Conservation (phyloP, 2,888 invertebrate species). For the Lacanobia wlatinum region DNA sequence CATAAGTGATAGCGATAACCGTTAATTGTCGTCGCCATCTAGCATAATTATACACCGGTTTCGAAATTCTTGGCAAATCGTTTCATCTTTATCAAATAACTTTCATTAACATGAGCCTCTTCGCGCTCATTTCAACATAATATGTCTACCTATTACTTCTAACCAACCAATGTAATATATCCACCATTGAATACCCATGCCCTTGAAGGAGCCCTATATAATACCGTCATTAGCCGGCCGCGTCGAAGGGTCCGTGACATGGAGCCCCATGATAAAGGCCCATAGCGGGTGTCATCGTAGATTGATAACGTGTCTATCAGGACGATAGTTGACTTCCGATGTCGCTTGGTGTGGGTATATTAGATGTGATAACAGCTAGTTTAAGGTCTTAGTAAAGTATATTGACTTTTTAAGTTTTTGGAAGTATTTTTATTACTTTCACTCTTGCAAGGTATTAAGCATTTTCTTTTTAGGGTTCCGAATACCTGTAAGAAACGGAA, state of each 20-base stretch:
- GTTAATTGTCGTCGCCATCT: too few species aligned
- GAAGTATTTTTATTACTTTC: not conserved
- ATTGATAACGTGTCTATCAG: constrained; percentile 52
- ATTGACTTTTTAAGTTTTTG: too few species aligned
- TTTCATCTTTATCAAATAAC: too few species aligned
- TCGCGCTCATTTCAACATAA: too few species aligned
- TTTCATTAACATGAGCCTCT: too few species aligned
- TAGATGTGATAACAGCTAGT: constrained; percentile 7
- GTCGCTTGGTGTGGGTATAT: constrained; percentile 19
- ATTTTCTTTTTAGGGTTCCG: not conserved
- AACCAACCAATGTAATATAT: not conserved
- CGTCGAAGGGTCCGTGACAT: constrained; percentile 44
- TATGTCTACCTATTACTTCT: too few species aligned
- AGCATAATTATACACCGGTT: too few species aligned
- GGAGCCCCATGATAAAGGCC: constrained; percentile 46
- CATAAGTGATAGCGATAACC: too few species aligned
- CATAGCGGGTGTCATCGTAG: constrained; percentile 48
- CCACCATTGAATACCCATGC: constrained; percentile 36
- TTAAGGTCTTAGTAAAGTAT: too few species aligned
- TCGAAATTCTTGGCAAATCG: too few species aligned
- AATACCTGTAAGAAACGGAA: too few species aligned
- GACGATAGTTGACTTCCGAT: constrained; percentile 36
- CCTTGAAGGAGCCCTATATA: constrained; percentile 24
- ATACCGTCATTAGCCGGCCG: constrained; percentile 57
- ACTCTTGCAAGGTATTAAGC: not conserved